A percentile compares a stretch with the other conserved stretches of the same genome.
phyloP scores from a whole-genome alignment of 2,888 invertebrate species.

The Epirrita christyi region DNA sequence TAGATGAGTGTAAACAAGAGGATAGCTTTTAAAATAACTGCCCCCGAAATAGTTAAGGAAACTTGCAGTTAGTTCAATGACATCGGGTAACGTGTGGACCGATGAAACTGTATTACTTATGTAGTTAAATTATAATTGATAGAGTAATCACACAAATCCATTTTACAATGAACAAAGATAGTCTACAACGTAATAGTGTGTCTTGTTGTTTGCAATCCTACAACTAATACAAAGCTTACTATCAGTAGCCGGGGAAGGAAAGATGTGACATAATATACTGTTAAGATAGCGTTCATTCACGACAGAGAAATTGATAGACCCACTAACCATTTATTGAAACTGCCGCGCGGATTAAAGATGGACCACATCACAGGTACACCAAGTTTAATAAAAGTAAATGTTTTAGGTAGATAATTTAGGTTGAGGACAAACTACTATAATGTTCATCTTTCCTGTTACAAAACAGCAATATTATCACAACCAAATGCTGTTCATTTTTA shows the following conservation, averaged over 20 bases:
- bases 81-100: background rate
- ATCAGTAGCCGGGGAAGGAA: too few species aligned
- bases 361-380: constrained; percentile 12
- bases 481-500: background rate
- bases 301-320: constrained; percentile 2
- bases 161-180: background rate
- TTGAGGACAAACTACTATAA: constrained; percentile 8
- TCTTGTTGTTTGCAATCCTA: background rate
- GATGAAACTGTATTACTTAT: background rate
- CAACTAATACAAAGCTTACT: too few species aligned
- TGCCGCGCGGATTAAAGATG: constrained; percentile 12
- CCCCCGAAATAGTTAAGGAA: constrained; percentile 12
- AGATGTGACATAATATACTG: too few species aligned
- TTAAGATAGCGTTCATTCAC: constrained; percentile 26
- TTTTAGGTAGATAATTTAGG: constrained; percentile 5
- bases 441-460: constrained; percentile 11
- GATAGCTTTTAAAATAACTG: constrained; percentile 23
- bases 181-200: too few species aligned
- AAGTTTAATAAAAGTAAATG: background rate
- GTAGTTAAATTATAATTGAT: too few species aligned
- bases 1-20: constrained; percentile 26
- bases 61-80: constrained; percentile 17
- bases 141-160: background rate
- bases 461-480: background rate
- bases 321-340: constrained; percentile 12